These are phyloP conservation scores for Telmatochromis brachygnathus DNA, from an alignment of 2,113 vertebrate genomes.

Conservation along the genomic window DNA sequence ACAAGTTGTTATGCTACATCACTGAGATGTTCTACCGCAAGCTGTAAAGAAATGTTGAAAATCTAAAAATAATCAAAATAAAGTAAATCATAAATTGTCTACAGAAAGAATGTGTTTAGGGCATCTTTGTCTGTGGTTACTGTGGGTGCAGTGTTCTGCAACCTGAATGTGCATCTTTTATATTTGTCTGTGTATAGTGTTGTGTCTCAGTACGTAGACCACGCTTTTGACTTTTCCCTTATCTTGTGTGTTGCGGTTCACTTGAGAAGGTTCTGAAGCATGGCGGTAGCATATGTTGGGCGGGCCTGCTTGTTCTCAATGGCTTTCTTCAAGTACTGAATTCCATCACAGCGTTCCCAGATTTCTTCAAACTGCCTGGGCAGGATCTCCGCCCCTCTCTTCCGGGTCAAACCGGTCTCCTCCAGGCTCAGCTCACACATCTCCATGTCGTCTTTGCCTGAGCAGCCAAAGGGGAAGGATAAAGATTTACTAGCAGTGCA, in stretches of 20 bases:
- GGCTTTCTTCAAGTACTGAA: slow-evolving; percentile 93
- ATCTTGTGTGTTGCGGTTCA: slow-evolving; percentile 52
- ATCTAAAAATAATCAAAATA: slow-evolving; percentile 16
- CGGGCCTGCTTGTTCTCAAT: slow-evolving; percentile 93
- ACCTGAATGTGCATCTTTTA: not conserved
- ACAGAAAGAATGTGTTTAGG: not conserved
- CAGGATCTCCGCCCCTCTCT: slow-evolving; percentile 93
- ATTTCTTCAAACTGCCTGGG: slow-evolving; percentile 95
- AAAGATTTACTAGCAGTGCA: not conserved
- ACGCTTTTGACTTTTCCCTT: not conserved
- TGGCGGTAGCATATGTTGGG: slow-evolving; percentile 92
- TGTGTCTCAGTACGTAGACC: not conserved
- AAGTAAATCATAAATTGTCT: not conserved
- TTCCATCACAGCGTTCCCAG: slow-evolving; percentile 96
- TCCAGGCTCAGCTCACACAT: slow-evolving; percentile 99
- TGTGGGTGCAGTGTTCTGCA: not conserved
- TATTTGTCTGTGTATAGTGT: not conserved
- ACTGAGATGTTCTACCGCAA: slow-evolving; percentile 34
- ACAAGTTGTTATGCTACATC: not conserved
- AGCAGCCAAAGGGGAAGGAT: not conserved
- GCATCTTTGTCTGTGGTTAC: not conserved
- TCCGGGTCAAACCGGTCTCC: slow-evolving; percentile 94
- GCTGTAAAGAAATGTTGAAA: not conserved
- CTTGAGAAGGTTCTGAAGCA: slow-evolving; percentile 91
- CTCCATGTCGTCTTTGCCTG: slow-evolving; percentile 98